These are phyloP conservation scores for Teleiodes luculella DNA, from an alignment of 2,888 invertebrate species.

Conservation along the genomic window DNA sequence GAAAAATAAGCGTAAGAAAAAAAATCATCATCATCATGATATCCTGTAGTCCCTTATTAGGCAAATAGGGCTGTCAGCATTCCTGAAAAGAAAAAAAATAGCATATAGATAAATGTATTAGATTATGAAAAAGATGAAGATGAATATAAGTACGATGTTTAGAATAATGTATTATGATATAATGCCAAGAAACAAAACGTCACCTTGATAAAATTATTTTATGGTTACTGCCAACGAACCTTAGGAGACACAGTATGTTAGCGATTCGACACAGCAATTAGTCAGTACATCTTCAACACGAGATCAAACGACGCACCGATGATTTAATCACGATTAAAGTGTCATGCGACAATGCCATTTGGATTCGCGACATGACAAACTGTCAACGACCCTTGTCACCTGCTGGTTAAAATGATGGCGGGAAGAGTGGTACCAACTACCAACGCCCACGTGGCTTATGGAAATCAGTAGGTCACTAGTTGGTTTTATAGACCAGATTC, in stretches of 20 bases:
- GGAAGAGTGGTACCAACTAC: constrained; percentile 31
- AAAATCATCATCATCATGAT: too few species aligned
- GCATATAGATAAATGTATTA: too few species aligned
- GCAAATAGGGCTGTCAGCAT: too few species aligned
- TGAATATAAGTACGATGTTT: too few species aligned
- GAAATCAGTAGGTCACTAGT: constrained; percentile 76
- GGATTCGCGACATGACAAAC: constrained; percentile 26
- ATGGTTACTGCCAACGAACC: constrained; percentile 1
- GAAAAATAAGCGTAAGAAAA: too few species aligned
- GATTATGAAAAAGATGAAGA: too few species aligned
- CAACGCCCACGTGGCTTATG: constrained; percentile 63
- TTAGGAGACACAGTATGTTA: neutral
- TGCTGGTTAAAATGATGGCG: constrained; percentile 26
- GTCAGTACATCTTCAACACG: neutral
- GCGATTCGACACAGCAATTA: constrained; percentile 11
- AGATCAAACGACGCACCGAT: constrained; percentile 12
- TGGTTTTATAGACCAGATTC: constrained; percentile 47
- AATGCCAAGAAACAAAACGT: too few species aligned
- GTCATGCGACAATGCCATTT: constrained; percentile 16
- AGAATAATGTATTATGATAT: too few species aligned
- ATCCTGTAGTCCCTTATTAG: too few species aligned
- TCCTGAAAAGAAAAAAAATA: too few species aligned
- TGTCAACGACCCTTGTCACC: constrained; percentile 39
- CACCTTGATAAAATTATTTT: neutral
- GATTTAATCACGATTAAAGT: constrained; percentile 16